phyloP scores from a whole-genome alignment of 2,113 vertebrate species.

The Psilopsiagon aurifrons region DNA sequence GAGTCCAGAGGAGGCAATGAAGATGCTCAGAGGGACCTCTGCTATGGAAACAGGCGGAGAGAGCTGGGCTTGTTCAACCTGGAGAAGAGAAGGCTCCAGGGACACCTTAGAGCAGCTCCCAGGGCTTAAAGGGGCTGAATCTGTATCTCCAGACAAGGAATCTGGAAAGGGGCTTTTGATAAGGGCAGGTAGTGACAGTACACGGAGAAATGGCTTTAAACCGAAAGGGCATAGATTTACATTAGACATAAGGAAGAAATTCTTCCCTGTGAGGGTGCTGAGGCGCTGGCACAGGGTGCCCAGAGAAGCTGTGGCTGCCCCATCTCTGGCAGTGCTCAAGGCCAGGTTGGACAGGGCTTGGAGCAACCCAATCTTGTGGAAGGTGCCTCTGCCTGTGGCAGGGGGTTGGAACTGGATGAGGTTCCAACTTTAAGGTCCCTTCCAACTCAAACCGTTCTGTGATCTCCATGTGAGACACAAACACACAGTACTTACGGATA shows the following conservation, averaged over 20 bases:
- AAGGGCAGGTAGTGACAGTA: background rate
- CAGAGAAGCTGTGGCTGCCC: background rate
- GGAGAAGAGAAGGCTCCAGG: background rate
- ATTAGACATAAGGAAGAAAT: background rate
- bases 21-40: background rate
- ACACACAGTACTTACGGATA: background rate
- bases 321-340: background rate
- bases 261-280: background rate
- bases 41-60: background rate
- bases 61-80: background rate
- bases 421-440: background rate
- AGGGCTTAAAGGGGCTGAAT: background rate
- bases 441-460: background rate
- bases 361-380: background rate
- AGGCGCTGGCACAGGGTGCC: background rate
- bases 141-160: background rate
- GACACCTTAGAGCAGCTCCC: background rate
- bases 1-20: background rate
- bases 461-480: background rate
- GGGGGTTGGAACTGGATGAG: background rate
- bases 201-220: background rate
- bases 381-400: background rate
- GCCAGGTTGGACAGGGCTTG: background rate
- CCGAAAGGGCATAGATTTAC: background rate
- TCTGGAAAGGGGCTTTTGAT: background rate